phyloP scores from a whole-genome alignment of 1,140 invertebrate species.

The Drosophila burlai region DNA sequence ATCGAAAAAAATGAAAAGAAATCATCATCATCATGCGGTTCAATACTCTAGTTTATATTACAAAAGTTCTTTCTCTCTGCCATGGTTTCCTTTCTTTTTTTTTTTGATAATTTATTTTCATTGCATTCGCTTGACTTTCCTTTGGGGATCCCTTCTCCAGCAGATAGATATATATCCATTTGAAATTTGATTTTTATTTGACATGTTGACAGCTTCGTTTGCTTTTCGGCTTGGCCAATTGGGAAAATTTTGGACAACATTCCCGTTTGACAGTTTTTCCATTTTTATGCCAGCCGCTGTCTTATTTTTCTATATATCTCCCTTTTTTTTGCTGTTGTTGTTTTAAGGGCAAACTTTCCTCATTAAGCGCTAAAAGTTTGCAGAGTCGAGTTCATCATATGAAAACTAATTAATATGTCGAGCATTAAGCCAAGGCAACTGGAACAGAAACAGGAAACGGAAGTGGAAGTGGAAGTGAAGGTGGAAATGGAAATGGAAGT shows the following conservation, averaged over 20 bases:
- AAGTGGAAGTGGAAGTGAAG: slow-evolving; percentile 18
- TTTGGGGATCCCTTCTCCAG: slow-evolving; percentile 21
- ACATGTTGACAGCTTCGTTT: slow-evolving; percentile 70
- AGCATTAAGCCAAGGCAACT: slow-evolving; percentile 52
- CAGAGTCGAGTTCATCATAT: slow-evolving; percentile 44
- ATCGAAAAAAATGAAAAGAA: slow-evolving; percentile 42
- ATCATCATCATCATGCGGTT: slow-evolving; percentile 59
- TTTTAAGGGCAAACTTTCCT: slow-evolving; percentile 54
- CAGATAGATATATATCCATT: slow-evolving; percentile 67
- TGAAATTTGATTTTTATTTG: slow-evolving; percentile 84
- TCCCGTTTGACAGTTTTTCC: slow-evolving; percentile 19
- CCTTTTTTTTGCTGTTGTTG: slow-evolving; percentile 1
- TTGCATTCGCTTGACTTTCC: slow-evolving; percentile 74
- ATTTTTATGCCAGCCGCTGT: slow-evolving; percentile 12
- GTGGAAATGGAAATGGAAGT: slow-evolving; percentile 4
- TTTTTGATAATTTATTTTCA: slow-evolving; percentile 80
- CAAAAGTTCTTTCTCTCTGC: slow-evolving; percentile 59
- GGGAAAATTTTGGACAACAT: slow-evolving; percentile 34
- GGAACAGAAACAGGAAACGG: slow-evolving; percentile 25
- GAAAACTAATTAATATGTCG: slow-evolving; percentile 82
- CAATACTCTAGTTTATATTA: slow-evolving; percentile 77
- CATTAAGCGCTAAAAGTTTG: slow-evolving; percentile 58
- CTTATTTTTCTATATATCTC: slow-evolving; percentile 6
- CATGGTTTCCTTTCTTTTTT: slow-evolving; percentile 34
- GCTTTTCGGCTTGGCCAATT: slow-evolving; percentile 36